A percentile compares a stretch with the other conserved stretches of the same genome.
Conservation (phyloP, 2,888 invertebrate species). For the Euzetes globulus region DNA sequence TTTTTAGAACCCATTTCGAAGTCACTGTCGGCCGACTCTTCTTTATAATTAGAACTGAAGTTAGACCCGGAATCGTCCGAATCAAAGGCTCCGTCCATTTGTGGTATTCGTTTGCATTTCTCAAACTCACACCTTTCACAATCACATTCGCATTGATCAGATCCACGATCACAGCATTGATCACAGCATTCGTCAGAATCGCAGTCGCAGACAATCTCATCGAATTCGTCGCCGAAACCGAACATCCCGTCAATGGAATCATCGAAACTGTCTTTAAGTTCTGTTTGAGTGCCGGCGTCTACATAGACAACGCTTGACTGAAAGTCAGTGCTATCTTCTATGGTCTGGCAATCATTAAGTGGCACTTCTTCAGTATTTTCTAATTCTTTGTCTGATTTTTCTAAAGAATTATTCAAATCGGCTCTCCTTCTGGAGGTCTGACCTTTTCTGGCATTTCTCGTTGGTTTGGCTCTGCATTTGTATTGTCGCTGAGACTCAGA, state of each 20-base stretch:
- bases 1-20: neutral
- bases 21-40: neutral
- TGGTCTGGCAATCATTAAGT: neutral
- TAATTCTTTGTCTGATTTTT: no score
- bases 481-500: neutral
- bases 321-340: neutral
- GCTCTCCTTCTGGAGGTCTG: neutral
- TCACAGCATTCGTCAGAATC: slow-evolving; percentile 18
- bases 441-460: neutral
- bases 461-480: neutral
- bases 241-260: neutral
- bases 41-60: slow-evolving; percentile 1
- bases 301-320: neutral
- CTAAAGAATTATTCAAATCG: neutral
- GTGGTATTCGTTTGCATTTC: slow-evolving; percentile 7
- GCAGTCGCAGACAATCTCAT: slow-evolving; percentile 13
- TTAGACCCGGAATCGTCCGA: slow-evolving; percentile 2
- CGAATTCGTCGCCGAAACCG: neutral
- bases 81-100: slow-evolving; percentile 16
- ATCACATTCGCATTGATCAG: slow-evolving; percentile 28
- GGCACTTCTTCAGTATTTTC: neutral
- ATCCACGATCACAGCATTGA: slow-evolving; percentile 23
- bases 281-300: slow-evolving; percentile 10
- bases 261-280: neutral
- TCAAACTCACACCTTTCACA: slow-evolving; percentile 19